Evolutionary conservation across 2,113 vertebrate species (phyloP).

Genomic region (Psilopogon haemacephalus): DNA sequence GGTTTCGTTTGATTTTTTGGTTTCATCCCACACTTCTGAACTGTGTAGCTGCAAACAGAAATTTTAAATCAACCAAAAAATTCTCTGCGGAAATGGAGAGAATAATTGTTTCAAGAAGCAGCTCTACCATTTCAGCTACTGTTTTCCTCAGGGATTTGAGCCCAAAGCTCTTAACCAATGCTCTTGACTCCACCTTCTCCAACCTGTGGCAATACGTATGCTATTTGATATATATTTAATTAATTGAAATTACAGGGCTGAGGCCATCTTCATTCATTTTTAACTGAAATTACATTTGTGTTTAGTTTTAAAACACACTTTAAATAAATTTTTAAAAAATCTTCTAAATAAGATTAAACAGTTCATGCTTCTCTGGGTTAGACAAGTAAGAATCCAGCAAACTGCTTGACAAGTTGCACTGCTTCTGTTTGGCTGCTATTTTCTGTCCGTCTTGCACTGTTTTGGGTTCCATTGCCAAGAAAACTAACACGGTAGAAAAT

Average conservation of each 20-base stretch:
- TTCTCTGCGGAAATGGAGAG: background rate
- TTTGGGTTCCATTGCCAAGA: background rate
- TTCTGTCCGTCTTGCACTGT: constrained; percentile 14
- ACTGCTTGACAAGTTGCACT: background rate
- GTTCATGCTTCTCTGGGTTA: background rate
- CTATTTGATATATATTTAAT: background rate
- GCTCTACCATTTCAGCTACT: background rate
- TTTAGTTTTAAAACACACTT: background rate
- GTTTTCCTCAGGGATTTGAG: background rate
- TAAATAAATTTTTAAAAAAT: background rate
- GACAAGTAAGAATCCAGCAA: background rate
- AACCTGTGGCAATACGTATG: background rate
- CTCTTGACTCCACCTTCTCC: background rate
- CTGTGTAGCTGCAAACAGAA: background rate
- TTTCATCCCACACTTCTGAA: background rate
- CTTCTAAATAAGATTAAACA: background rate
- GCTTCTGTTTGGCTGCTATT: background rate
- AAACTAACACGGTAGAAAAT: background rate
- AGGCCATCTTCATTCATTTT: background rate
- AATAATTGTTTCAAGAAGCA: background rate
- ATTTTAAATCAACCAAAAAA: background rate
- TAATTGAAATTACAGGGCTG: background rate
- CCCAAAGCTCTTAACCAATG: background rate
- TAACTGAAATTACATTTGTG: background rate
- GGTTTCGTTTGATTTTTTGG: background rate